Evolutionary conservation across 2,888 invertebrate genomes (phyloP).

Genomic region (Amitus sp.): DNA sequence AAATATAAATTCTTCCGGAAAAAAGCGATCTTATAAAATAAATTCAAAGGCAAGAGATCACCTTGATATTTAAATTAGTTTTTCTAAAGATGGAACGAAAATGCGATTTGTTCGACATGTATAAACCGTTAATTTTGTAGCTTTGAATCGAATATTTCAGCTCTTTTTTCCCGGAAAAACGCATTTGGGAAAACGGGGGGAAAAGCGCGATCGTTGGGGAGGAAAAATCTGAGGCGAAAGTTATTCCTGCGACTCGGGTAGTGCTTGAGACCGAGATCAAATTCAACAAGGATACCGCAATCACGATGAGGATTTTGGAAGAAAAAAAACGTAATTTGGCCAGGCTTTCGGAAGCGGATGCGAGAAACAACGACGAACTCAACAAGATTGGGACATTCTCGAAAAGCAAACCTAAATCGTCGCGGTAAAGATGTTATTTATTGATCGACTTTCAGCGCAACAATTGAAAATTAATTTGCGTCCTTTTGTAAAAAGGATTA

Average conservation of each 20-base stretch:
- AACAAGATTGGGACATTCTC: constrained; percentile 14
- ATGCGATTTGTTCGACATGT: too few relatives aligned
- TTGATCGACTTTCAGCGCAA: too few relatives aligned
- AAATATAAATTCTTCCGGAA: too few relatives aligned
- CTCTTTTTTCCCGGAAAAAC: not conserved
- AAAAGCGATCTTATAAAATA: too few relatives aligned
- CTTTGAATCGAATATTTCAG: not conserved
- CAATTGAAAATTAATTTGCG: too few relatives aligned
- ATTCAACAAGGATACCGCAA: constrained; percentile 81
- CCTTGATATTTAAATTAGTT: too few relatives aligned
- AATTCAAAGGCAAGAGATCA: too few relatives aligned
- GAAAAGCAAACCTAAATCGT: constrained; percentile 67
- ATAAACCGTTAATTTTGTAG: too few relatives aligned
- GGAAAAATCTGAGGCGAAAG: constrained; percentile 43
- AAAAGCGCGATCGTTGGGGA: constrained; percentile 39
- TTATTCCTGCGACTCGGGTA: constrained; percentile 64
- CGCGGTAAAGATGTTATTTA: constrained; percentile 55
- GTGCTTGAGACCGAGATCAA: constrained; percentile 87
- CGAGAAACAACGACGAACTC: constrained; percentile 48
- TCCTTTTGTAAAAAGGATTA: too few relatives aligned
- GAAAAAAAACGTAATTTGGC: constrained; percentile 67
- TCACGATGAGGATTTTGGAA: constrained; percentile 86
- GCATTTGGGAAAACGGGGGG: constrained; percentile 2
- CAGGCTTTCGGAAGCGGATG: constrained; percentile 37
- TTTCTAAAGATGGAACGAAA: too few relatives aligned